Evolutionary conservation across 2,797 vertebrate species (phyloP).

Genomic region (Sciurus vulgaris): DNA sequence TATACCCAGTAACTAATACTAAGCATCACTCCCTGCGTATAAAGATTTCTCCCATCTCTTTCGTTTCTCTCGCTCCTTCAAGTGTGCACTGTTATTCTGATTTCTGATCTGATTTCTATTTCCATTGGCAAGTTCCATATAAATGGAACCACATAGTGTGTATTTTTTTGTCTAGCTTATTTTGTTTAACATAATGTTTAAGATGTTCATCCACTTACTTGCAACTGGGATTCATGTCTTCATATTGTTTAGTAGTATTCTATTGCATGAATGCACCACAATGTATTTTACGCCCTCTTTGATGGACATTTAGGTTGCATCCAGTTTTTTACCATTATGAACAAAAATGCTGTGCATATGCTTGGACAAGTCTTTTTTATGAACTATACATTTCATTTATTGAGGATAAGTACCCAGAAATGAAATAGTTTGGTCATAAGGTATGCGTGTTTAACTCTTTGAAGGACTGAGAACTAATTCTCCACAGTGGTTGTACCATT

Average conservation of each 20-base stretch:
- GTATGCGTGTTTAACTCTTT: not conserved
- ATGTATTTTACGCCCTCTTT: not conserved
- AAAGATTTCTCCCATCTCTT: not conserved
- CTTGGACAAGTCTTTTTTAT: not conserved
- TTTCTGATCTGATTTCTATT: not conserved
- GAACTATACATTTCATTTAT: conserved; percentile 34
- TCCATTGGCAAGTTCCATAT: not conserved
- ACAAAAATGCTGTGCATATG: conserved; percentile 36
- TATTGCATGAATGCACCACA: not conserved
- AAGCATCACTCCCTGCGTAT: not conserved
- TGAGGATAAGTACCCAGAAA: conserved; percentile 15
- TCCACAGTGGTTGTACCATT: not conserved
- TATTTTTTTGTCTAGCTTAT: not conserved
- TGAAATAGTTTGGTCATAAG: conserved; percentile 33
- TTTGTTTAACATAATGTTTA: not conserved
- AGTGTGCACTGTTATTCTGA: not conserved
- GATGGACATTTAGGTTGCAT: not conserved
- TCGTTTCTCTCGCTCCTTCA: not conserved
- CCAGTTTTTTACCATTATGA: conserved; percentile 12
- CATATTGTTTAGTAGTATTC: not conserved
- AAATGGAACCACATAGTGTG: not conserved
- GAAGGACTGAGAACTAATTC: not conserved
- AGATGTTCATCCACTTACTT: not conserved
- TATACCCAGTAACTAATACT: not conserved
- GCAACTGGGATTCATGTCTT: not conserved